phyloP scores from a whole-genome alignment of 2,797 vertebrate genomes.

The Danio tinwini region DNA sequence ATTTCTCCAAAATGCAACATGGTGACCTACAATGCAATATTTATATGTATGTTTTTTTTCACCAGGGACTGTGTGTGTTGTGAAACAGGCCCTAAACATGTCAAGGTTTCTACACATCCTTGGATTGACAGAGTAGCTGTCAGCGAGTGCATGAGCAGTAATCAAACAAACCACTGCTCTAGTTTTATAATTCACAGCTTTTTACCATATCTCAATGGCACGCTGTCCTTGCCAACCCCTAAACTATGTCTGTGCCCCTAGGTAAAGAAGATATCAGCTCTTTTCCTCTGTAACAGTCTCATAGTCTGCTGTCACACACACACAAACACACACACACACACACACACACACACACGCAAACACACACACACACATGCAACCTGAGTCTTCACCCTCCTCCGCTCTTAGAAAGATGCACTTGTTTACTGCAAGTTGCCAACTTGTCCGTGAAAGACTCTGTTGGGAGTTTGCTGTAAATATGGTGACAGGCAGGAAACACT shows the following conservation, averaged over 20 bases:
- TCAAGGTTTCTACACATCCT: conserved; percentile 42
- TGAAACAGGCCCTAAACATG: conserved; percentile 24
- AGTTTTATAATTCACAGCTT: conserved; percentile 42
- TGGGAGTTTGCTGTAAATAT: conserved; percentile 58
- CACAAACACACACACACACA: conserved; percentile 2
- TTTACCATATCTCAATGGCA: conserved; percentile 41
- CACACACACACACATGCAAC: conserved; percentile 5
- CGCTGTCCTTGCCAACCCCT: conserved; percentile 31
- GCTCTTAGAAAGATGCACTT: conserved; percentile 42
- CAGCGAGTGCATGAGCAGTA: conserved; percentile 30
- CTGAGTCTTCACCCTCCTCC: conserved; percentile 49
- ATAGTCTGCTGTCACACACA: conserved; percentile 29
- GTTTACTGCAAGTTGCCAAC: conserved; percentile 55
- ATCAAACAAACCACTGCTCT: conserved; percentile 33
- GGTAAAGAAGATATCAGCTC: conserved; percentile 49
- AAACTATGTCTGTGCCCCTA: conserved; percentile 33
- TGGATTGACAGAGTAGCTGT: conserved; percentile 52
- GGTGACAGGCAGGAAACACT: conserved; percentile 51
- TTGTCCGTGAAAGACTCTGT: conserved; percentile 51
- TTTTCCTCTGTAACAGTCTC: conserved; percentile 31
- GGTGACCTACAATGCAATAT: background rate
- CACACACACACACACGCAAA: conserved; percentile 24
- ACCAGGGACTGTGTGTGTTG: background rate
- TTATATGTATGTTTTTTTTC: background rate
- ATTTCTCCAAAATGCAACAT: background rate